Evolutionary conservation across 2,797 vertebrate genomes (phyloP).

Genomic region (Gephyroberyx darwinii): DNA sequence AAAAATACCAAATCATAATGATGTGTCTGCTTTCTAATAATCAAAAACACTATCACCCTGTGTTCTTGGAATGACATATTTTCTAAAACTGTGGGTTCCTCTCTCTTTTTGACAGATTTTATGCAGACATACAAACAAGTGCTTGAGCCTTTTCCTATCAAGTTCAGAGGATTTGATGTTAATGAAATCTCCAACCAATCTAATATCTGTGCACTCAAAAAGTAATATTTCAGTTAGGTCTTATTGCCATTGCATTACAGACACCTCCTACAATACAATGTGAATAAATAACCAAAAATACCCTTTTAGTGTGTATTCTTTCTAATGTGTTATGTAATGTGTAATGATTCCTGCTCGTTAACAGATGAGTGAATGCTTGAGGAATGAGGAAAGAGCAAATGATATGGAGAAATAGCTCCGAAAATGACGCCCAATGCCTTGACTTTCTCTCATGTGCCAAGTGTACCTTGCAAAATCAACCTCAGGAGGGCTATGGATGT

Average conservation of each 20-base stretch:
- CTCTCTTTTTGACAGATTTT: constrained; percentile 17
- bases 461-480: constrained; percentile 61
- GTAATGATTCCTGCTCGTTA: constrained; percentile 41
- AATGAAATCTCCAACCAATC: neutral
- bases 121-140: constrained; percentile 9
- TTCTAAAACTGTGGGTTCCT: neutral
- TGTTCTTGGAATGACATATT: too few relatives aligned
- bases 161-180: neutral
- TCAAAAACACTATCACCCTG: neutral
- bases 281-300: constrained; percentile 22
- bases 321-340: constrained; percentile 1
- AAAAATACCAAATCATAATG: neutral
- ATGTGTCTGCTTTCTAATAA: neutral
- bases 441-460: constrained; percentile 23
- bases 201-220: neutral
- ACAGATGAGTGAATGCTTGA: constrained; percentile 38
- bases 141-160: neutral
- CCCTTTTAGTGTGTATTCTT: neutral
- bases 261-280: constrained; percentile 12
- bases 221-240: constrained; percentile 1
- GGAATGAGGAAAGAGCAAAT: constrained; percentile 47
- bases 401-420: constrained; percentile 56
- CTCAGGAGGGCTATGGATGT: constrained; percentile 60
- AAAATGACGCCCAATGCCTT: constrained; percentile 58
- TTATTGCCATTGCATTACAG: neutral